These are phyloP conservation scores for Micromys minutus DNA, from an alignment of 2,113 vertebrate genomes.

Conservation along the genomic window DNA sequence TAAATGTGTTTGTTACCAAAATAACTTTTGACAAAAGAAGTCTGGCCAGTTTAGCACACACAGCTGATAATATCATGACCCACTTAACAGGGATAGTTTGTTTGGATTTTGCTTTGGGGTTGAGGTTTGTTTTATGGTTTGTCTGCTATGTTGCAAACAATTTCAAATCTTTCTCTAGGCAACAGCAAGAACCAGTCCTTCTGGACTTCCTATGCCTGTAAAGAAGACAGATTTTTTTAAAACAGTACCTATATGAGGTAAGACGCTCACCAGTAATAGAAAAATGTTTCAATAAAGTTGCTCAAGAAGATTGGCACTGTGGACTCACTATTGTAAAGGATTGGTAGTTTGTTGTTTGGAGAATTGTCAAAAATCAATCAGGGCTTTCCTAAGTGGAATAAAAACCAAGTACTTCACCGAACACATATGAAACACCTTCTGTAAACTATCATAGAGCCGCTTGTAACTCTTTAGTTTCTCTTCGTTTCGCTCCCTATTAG, in stretches of 20 bases:
- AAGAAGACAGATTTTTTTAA: slow-evolving; percentile 20
- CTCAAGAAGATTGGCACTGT: background rate
- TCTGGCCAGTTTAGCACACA: background rate
- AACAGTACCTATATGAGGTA: background rate
- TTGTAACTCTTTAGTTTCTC: slow-evolving; percentile 31
- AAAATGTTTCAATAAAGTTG: slow-evolving; percentile 23
- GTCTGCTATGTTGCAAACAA: background rate
- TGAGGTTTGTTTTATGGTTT: background rate
- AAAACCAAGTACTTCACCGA: slow-evolving; percentile 52
- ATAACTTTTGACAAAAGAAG: background rate
- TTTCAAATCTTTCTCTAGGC: background rate
- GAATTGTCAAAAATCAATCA: background rate
- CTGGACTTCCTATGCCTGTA: background rate
- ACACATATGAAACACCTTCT: slow-evolving; percentile 39
- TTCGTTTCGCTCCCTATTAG: slow-evolving; percentile 22
- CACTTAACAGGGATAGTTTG: background rate
- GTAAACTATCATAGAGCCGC: slow-evolving; percentile 19
- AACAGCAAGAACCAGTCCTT: background rate
- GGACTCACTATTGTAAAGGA: background rate
- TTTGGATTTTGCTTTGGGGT: background rate
- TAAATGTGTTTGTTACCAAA: slow-evolving; percentile 23
- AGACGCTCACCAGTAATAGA: background rate
- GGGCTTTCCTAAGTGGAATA: background rate
- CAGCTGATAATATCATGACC: background rate
- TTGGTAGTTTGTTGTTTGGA: slow-evolving; percentile 5